A percentile compares a stretch with the other conserved stretches of the same genome.
Evolutionary conservation across 2,113 vertebrate genomes (phyloP).

Genomic region (Mungos mungo): DNA sequence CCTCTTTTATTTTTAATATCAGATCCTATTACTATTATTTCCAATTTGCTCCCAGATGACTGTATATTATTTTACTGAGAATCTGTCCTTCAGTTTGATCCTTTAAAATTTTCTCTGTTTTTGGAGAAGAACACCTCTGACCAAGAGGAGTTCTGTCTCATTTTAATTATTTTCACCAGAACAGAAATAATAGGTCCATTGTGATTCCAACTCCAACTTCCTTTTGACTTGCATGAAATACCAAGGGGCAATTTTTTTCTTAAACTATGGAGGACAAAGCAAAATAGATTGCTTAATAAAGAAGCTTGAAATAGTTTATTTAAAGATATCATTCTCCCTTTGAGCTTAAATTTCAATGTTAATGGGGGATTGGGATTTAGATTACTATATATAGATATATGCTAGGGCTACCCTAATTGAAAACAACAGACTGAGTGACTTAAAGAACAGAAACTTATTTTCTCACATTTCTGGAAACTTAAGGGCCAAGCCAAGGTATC

Average conservation of each 20-base stretch:
- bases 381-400: not conserved
- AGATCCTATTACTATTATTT: not conserved
- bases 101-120: not conserved
- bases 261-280: not conserved
- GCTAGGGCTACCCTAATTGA: not conserved
- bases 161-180: constrained; percentile 23
- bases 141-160: not conserved
- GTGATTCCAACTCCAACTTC: not conserved
- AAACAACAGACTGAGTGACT: not conserved
- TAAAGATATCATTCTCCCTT: not conserved
- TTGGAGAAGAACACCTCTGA: not conserved
- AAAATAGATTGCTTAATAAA: not conserved
- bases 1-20: too few species aligned
- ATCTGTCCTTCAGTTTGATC: not conserved
- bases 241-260: not conserved
- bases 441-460: not conserved
- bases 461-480: not conserved
- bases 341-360: not conserved
- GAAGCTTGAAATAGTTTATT: not conserved
- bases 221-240: not conserved
- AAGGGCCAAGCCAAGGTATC: not conserved
- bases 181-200: not conserved
- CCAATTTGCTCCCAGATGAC: not conserved
- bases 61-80: not conserved
- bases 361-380: not conserved